Evolutionary conservation across 2,797 vertebrate species (phyloP).

Genomic region (Gymnodraco acuticeps): DNA sequence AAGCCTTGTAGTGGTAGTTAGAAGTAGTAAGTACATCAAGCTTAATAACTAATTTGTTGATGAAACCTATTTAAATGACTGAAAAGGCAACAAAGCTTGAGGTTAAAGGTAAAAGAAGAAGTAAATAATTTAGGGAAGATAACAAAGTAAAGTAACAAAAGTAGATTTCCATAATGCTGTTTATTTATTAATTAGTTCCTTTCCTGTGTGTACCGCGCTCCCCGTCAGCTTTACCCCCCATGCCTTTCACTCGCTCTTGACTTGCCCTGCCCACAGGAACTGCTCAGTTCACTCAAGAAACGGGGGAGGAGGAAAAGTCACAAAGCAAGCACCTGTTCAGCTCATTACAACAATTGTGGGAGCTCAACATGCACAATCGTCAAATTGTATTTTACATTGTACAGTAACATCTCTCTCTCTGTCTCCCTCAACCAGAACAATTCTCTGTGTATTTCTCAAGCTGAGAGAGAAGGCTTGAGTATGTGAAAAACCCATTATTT

Average conservation of each 20-base stretch:
- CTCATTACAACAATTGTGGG: constrained; percentile 16
- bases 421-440: too few species aligned
- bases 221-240: constrained; percentile 21
- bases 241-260: constrained; percentile 3
- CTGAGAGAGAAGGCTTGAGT: too few species aligned
- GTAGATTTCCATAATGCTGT: background rate
- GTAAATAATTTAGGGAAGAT: constrained; percentile 5
- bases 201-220: constrained; percentile 13
- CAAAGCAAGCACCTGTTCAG: constrained; percentile 20
- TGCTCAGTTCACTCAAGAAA: constrained; percentile 25
- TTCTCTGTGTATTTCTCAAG: too few species aligned
- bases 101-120: background rate
- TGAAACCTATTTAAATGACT: constrained; percentile 17
- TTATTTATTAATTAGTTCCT: constrained; percentile 12
- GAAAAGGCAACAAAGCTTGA: background rate
- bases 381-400: background rate
- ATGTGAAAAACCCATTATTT: too few species aligned
- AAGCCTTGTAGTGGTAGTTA: background rate
- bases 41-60: constrained; percentile 15
- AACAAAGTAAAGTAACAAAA: constrained; percentile 12
- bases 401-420: too few species aligned
- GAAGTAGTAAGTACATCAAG: background rate
- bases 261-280: constrained; percentile 39
- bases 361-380: background rate
- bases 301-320: constrained; percentile 40